Evolutionary conservation across 2,888 invertebrate species (phyloP), one percentile per base, ranked within the genome.

Genomic region (Xestobium rufovillosum): DNA sequence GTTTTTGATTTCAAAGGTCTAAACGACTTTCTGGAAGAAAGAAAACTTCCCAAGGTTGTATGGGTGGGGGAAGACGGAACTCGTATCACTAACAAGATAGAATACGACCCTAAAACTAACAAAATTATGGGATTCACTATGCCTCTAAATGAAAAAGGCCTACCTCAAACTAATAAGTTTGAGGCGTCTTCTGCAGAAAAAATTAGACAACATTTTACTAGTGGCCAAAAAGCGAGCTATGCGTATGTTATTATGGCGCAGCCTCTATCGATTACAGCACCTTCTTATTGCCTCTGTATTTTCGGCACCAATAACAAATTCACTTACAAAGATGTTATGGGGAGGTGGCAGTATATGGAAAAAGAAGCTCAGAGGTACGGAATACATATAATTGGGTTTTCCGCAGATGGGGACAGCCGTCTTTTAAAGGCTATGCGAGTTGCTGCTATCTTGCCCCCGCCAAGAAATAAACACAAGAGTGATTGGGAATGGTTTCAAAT

Each of bases 341-440:
- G 27, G 14, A 23, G 34, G 17, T 39, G 39, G 39, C 16, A 31
- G 26, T 17, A 26, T 34, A 10, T 39, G n/a, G 13, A 12, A 15
- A 11, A n/a, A 2, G 16, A 28, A 38, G 34, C 34, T 6, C 9
- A 14, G 4, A 26, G 26, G 19, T 2, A 33, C 14, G 29, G 31
- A 8, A 37, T 37, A 3, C 4, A 10, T 14, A 31, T 37, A 12
- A 26, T 16, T 9, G 51, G 51, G 12, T 42, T 50, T 30, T 50
- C 48, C n/a, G 43, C 49, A 4, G 52, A 54, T 43, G 49, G 52
- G 4, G 51, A 53, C 29, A 11, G 45, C 12, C 37, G 49, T 8
- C 32, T 52, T n/a, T 36, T 56, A 29, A 53, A 48, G 39, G 45
- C 48, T 25, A 54, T 53, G 51, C 16, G 28, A 9, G 10, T 44